These are phyloP conservation scores for Talpa occidentalis DNA, from an alignment of 2,113 vertebrate species.

Conservation along the genomic window DNA sequence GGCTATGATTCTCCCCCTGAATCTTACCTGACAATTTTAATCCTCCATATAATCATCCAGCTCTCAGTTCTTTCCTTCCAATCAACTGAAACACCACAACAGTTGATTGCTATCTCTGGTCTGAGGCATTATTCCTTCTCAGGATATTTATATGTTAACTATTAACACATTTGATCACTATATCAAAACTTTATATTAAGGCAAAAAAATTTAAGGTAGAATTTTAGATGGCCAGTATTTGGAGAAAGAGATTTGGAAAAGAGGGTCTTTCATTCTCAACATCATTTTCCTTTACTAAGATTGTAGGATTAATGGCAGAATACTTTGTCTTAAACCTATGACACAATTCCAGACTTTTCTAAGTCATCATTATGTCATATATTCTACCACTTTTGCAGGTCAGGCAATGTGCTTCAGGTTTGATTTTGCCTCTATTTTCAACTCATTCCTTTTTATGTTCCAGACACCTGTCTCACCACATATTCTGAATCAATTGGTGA, in stretches of 20 bases:
- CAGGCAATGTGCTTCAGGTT: neutral
- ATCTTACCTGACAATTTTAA: neutral
- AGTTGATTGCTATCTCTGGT: neutral
- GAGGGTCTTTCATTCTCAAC: neutral
- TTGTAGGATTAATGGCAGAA: neutral
- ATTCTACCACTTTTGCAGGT: neutral
- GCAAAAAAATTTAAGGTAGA: neutral
- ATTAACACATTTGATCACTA: neutral
- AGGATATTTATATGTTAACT: neutral
- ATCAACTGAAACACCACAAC: neutral
- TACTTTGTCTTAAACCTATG: neutral
- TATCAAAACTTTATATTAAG: neutral
- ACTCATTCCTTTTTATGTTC: neutral
- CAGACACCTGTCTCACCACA: neutral
- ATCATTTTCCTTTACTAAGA: slow-evolving; percentile 32
- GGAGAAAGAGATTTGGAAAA: neutral
- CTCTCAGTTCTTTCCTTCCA: neutral
- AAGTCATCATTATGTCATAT: neutral
- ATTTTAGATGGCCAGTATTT: neutral
- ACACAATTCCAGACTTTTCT: neutral
- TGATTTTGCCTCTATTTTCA: neutral
- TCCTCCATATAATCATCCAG: neutral
- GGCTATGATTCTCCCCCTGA: neutral
- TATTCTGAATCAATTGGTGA: neutral
- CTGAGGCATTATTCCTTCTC: neutral